Evolutionary conservation across 2,888 invertebrate genomes (phyloP), one percentile per base, ranked within the genome.

Genomic region (Altica lythri): DNA sequence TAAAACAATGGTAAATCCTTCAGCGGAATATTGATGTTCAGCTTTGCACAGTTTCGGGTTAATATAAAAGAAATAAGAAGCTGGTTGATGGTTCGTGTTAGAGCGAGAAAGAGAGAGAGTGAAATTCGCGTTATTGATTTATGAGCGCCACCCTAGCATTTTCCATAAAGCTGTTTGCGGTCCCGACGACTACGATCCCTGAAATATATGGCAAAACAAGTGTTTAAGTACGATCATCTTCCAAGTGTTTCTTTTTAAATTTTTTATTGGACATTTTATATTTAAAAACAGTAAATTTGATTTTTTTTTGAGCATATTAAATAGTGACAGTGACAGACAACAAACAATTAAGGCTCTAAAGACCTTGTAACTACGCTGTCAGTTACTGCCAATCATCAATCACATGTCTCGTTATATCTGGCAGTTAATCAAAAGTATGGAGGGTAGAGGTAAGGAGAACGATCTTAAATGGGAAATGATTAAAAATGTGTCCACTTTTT

Each of bases 81-180:
- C 12, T n/a, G 44, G 17, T 27, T 27, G 9, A 27, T 32, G 38
- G 42, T 46, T 38, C 48, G 42, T 19, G 59, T 47, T 67, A 43
- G 53, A 37, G 60, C 34, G 69, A 67, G 71, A 72, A 72, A 72
- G 67, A 63, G 61, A 71, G 69, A 67, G n/a, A n/a, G 70, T 49
- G 47, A 58, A 60, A 63, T 68, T 69, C 68, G 69, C 75, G 78
- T 80, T 81, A 81, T 81, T 81, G 81, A 81, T 81, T 81, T 81
- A 81, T 80, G 81, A 78, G 76, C 79, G 77, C 75, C 75, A 75
- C 75, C 75, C 75, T 69, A 71, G 75, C 75, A 72, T 74, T 76
- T 76, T 76, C 77, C 75, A 76, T 76, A 77, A 77, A 77, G 77
- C 77, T 76, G 76, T 76, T 76, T 76, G 76, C 74, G 75, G 75